Evolutionary conservation across 1,140 invertebrate species (phyloP), one percentile per base, ranked within the genome.

Genomic region (Zaprionus camerounensis): DNA sequence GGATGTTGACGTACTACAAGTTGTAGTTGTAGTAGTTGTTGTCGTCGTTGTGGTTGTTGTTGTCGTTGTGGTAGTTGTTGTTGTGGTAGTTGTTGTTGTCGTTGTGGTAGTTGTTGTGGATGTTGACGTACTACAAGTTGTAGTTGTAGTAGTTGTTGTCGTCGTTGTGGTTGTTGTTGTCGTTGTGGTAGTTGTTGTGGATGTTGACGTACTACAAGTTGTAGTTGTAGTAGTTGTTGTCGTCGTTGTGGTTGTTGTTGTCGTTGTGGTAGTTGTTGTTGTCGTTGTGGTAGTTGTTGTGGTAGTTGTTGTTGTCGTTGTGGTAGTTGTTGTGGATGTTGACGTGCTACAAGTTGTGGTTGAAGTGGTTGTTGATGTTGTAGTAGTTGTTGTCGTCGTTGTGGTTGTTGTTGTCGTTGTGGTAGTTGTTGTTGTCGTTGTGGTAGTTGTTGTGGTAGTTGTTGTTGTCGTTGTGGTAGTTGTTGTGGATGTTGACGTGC

Each of bases 11-110:
- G 55, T n/a, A 2, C 28, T 6, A 13, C 67, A 71, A 1, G 36
- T n/a, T 1, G 73, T 70, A 0, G 72, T 69, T 12, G 1, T 34
- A 12, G 64, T 24, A 2, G 20, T 22, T 22, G 20, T 22, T 2
- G 20, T 2, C 1, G 20, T 22, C 0, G 20, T 2, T 2, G 20
- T 22, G 3, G 59, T 70, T 15, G 67, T 65, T 5, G 74, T 36
- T 6, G 67, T 65, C 1, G 74, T 46, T 1, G 58, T 68, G 2
- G 20, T 20, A 1, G 71, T 74, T n/a, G 73, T 71, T 0, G 71
- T 68, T 1, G 71, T 58, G 0, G 64, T 70, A 6, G 49, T 70
- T 0, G 63, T 66, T 15, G 63, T 61, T 24, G 71, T 66, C 1
- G 71, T 67, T 1, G 58, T 56, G 1, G 57, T n/a, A 13, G 57